These are phyloP conservation scores for Jordanella pulchra DNA, from an alignment of 2,797 vertebrate genomes.

Conservation along the genomic window DNA sequence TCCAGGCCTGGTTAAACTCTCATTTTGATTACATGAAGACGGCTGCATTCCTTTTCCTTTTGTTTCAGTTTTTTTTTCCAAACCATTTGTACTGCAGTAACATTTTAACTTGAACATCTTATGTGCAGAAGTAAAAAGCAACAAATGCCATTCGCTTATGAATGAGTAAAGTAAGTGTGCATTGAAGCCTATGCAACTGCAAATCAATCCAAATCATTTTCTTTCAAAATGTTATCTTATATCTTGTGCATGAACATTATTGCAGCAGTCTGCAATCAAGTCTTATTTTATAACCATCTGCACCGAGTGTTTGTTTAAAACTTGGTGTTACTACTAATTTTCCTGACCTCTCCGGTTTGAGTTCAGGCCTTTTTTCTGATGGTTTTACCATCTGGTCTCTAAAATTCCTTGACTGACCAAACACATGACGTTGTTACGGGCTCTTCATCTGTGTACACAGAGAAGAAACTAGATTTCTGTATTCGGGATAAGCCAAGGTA, in stretches of 20 bases:
- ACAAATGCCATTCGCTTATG: neutral
- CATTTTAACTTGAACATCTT: neutral
- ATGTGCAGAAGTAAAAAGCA: neutral
- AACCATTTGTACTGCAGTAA: neutral
- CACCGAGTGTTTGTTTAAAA: slow-evolving; percentile 57
- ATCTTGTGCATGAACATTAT: slow-evolving; percentile 13
- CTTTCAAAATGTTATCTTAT: too few species aligned
- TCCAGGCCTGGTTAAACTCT: slow-evolving; percentile 77
- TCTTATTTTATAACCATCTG: slow-evolving; percentile 53
- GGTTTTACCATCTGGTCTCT: slow-evolving; percentile 25
- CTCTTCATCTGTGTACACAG: slow-evolving; percentile 25
- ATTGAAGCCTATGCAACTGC: neutral
- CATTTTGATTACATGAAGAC: slow-evolving; percentile 60
- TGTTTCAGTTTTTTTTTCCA: neutral
- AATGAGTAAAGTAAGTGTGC: neutral
- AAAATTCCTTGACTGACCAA: slow-evolving; percentile 58
- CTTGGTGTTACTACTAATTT: slow-evolving; percentile 43
- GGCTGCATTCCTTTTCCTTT: slow-evolving; percentile 70
- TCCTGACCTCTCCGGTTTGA: slow-evolving; percentile 45
- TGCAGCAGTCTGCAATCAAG: slow-evolving; percentile 54
- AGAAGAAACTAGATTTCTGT: slow-evolving; percentile 12
- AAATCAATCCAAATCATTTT: too few species aligned
- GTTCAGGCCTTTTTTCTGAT: slow-evolving; percentile 16
- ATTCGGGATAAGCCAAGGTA: slow-evolving; percentile 5
- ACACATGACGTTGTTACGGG: slow-evolving; percentile 34